Conservation (phyloP, 2,797 vertebrate species). For the Balearica regulorum region DNA sequence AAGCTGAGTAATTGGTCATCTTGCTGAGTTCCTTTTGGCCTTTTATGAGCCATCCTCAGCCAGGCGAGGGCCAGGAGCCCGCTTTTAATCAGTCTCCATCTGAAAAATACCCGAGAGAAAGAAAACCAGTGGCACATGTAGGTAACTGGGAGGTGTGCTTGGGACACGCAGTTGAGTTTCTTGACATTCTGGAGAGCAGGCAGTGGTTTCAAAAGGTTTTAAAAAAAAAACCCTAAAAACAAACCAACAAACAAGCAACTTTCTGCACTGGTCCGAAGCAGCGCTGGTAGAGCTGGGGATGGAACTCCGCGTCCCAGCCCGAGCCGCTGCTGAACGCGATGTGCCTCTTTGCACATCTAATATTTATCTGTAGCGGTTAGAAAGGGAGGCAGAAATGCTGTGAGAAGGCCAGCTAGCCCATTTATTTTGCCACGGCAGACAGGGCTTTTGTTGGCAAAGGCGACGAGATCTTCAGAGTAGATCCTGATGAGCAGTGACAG, state of each 20-base stretch:
- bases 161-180: background rate
- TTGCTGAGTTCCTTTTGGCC: background rate
- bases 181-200: background rate
- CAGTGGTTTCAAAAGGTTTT: background rate
- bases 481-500: background rate
- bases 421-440: fast-evolving
- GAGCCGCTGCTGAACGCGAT: fast-evolving
- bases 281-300: background rate
- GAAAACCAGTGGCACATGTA: fast-evolving
- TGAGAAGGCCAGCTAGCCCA: fast-evolving
- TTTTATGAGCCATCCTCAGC: background rate
- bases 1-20: background rate
- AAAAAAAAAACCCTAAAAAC: no score
- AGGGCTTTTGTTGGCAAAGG: background rate
- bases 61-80: background rate
- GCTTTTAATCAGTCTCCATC: background rate
- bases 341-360: fast-evolving
- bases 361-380: background rate
- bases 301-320: fast-evolving
- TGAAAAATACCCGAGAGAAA: fast-evolving
- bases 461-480: background rate
- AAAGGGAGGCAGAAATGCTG: background rate
- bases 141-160: background rate
- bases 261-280: background rate
- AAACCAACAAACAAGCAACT: no score